Base-by-base conservation (phyloP, 2,797 vertebrate species). In the Synanceia verrucosa region DNA sequence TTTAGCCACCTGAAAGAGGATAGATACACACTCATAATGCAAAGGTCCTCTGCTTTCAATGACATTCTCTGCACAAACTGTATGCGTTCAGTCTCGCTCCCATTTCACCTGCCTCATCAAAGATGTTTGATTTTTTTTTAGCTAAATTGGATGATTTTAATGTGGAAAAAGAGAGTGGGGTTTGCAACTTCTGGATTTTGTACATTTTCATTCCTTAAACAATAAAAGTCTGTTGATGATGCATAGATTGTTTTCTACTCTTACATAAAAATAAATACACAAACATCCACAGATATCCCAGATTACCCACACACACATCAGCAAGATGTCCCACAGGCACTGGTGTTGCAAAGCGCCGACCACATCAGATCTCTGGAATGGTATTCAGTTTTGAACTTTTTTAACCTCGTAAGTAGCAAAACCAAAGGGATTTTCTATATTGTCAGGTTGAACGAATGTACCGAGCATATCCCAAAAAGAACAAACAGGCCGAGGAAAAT, bases 1-100 rank as follows among this genome's bases (percentile, higher is more conserved):
- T 86, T 88, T 86, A 76, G 78, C 37, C 82, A 89, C 70, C 78
- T 87, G 86, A 86, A 91, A 89, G 73, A 63, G 63, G 70, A 88
- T 79, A 86, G 26, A 83, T 65, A 59, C 70, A 56, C 75, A 53
- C 66, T 52, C 44, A n/a, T 9, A 51, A 46, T 37, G 68, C 62
- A 66, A 50, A 53, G 59, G 64, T 82, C 62, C 53, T 76, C 78
- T 84, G 85, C 73, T 84, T 86, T 78, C 68, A 78, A 79, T 82
- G 83, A 81, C 56, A 50, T 62, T 64, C 56, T 66, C 56, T 59
- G 28, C 36, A 23, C 52, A 71, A 78, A 69, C 70, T 53, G 56
- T 28, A 21, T 50, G 28, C 24, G 23, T 46, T 31, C 1, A 9
- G 37, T 64, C 46, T 52, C 48, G 52, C 39, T 67, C 14, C 37